Base-by-base conservation (phyloP, 2,797 vertebrate species). In the Mareca strepera region DNA sequence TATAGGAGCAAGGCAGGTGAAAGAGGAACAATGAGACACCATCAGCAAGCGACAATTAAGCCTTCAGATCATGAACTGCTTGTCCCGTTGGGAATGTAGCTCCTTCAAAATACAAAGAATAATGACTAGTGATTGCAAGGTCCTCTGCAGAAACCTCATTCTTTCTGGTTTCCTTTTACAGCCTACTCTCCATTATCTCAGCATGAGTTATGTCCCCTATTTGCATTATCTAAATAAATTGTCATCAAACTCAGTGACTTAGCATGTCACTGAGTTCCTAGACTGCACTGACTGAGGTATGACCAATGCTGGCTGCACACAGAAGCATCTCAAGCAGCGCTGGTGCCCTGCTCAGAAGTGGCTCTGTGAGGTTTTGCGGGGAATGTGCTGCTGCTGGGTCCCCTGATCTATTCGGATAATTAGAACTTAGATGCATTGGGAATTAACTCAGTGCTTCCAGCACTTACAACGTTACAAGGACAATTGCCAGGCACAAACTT, bases 401-500 rank as follows among this genome's bases (percentile, higher is more conserved):
- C 67, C 75, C 88, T 35, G 15, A 79, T 94, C 90, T 93, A 4
- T 90, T 74, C 73, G 86, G 88, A 86, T 95, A 92, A 96, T 93
- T 90, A 90, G 88, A 93, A 94, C 78, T 90, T 88, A 73, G 28
- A 56, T 77, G 55, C 70, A 82, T 26, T 31, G 86, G 90, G 94
- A 94, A 95, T 94, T 94, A 92, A 95, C 80, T 92, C 83, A 84
- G 44, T 0, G 25, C 80, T 86, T 92, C 81, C 0, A 0, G 90
- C 86, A 80, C 75, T 74, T 41, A 48, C 74, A 96, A 17, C 46
- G n/a, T 82, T 74, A 88, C 86, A 94, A 95, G 94, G 94, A 93
- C 93, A 92, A 92, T 83, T 92, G 79, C 79, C 53, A 92, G 89
- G 85, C 89, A 91, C 76, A 80, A 94, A 82, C 87, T 82, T 94